Evolutionary conservation across 2,888 invertebrate species (phyloP).

Genomic region (Altica lythri): DNA sequence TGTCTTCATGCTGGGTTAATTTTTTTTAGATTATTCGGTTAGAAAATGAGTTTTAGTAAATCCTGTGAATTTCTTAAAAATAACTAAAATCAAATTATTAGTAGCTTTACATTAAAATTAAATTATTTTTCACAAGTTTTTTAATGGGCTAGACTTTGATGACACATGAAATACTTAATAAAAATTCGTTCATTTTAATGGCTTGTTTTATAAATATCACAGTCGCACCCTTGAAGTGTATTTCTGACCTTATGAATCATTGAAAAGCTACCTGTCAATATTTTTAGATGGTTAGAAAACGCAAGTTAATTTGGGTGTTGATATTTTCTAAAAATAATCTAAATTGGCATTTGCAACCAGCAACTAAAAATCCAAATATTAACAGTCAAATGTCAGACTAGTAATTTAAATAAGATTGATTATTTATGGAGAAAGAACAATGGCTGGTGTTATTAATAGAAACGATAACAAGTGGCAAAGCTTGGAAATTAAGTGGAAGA

Average conservation of each 20-base stretch:
- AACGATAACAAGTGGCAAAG: not conserved
- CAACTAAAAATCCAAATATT: slow-evolving; percentile 6
- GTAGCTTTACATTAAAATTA: no score
- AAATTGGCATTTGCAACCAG: slow-evolving; percentile 18
- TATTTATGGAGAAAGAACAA: slow-evolving; percentile 8
- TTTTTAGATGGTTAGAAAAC: slow-evolving; percentile 15
- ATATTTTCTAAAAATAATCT: slow-evolving; percentile 27
- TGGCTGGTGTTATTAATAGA: slow-evolving; percentile 4
- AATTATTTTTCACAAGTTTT: no score
- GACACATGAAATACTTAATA: no score
- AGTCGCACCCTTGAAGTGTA: slow-evolving; percentile 9
- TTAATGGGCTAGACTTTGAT: no score
- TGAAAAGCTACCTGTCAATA: slow-evolving; percentile 19
- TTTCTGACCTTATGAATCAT: slow-evolving; percentile 19
- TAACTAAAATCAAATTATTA: no score
- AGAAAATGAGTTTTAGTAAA: no score
- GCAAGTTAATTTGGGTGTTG: slow-evolving; percentile 17
- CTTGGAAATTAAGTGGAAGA: not conserved
- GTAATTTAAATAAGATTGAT: slow-evolving; percentile 22
- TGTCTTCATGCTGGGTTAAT: no score
- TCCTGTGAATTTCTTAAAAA: no score
- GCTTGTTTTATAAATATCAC: slow-evolving; percentile 1
- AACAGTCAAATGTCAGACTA: slow-evolving; percentile 18
- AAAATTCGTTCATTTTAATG: not conserved
- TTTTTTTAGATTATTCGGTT: no score